Evolutionary conservation across 2,113 vertebrate species (phyloP).

Genomic region (Trogon surrucura): DNA sequence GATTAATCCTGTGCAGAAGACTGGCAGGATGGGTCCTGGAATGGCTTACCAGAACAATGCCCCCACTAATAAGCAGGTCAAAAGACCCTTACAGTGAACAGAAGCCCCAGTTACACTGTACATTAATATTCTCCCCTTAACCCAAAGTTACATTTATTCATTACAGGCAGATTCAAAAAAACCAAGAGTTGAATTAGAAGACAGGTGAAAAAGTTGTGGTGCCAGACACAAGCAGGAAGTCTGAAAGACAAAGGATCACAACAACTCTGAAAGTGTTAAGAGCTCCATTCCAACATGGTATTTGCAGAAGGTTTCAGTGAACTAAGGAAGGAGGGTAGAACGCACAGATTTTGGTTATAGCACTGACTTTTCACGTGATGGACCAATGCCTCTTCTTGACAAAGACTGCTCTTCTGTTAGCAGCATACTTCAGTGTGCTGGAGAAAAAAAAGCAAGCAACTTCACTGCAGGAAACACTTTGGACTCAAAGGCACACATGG

Average conservation of each 20-base stretch:
- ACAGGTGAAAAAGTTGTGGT: slow-evolving; percentile 37
- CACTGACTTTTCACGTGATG: background rate
- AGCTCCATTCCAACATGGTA: background rate
- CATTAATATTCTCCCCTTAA: slow-evolving; percentile 41
- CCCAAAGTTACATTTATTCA: background rate
- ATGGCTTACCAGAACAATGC: slow-evolving; percentile 65
- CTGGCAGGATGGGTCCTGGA: slow-evolving; percentile 64
- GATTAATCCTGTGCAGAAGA: slow-evolving; percentile 72
- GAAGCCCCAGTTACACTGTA: slow-evolving; percentile 56
- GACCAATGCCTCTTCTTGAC: background rate
- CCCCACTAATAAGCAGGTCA: slow-evolving; percentile 60
- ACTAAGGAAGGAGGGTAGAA: background rate
- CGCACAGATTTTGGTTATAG: background rate
- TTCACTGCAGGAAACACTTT: background rate
- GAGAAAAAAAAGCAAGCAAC: background rate
- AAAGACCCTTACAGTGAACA: slow-evolving; percentile 67
- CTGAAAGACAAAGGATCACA: background rate
- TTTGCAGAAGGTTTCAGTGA: background rate
- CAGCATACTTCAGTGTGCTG: background rate
- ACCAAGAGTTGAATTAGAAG: background rate
- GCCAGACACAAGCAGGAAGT: background rate
- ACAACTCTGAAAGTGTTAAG: background rate
- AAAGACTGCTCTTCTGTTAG: background rate
- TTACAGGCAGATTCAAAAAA: slow-evolving; percentile 4
- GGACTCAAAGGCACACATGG: background rate